Conservation (phyloP, 2,113 vertebrate species). For the Sinocyclocheilus grahami region DNA sequence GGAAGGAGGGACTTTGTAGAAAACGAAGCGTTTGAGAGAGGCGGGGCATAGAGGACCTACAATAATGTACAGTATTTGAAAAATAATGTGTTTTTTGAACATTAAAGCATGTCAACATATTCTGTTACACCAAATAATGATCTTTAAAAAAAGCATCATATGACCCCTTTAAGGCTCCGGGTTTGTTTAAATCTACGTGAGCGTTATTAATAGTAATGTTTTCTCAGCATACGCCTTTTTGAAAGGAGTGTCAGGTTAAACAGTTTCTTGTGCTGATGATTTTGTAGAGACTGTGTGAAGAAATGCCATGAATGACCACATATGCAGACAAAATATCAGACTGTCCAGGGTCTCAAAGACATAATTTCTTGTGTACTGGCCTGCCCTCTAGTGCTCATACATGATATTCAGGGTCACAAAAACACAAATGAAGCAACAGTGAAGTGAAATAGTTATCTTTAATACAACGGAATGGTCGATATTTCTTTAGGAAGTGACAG, state of each 20-base stretch:
- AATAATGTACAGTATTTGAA: no score
- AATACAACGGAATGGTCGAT: background rate
- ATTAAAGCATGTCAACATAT: no score
- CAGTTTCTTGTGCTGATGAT: background rate
- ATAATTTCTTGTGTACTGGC: background rate
- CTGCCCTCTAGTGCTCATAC: background rate
- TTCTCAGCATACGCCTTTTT: background rate
- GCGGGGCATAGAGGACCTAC: no score
- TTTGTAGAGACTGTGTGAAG: background rate
- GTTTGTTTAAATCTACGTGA: background rate
- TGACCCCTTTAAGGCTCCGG: background rate
- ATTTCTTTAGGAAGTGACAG: background rate
- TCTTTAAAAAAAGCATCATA: no score
- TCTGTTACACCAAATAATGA: no score
- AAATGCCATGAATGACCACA: background rate
- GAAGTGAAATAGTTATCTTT: background rate
- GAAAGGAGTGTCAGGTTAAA: background rate
- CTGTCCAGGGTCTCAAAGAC: background rate
- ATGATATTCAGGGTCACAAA: background rate
- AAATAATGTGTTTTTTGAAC: no score
- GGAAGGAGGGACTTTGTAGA: no score
- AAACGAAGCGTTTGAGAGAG: no score
- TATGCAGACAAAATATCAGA: background rate
- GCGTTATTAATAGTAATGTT: background rate
- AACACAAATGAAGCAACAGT: background rate